A percentile compares a stretch with the other conserved stretches of the same genome.
Evolutionary conservation across 2,888 invertebrate genomes (phyloP).

Genomic region (Nephrotoma flavescens): DNA sequence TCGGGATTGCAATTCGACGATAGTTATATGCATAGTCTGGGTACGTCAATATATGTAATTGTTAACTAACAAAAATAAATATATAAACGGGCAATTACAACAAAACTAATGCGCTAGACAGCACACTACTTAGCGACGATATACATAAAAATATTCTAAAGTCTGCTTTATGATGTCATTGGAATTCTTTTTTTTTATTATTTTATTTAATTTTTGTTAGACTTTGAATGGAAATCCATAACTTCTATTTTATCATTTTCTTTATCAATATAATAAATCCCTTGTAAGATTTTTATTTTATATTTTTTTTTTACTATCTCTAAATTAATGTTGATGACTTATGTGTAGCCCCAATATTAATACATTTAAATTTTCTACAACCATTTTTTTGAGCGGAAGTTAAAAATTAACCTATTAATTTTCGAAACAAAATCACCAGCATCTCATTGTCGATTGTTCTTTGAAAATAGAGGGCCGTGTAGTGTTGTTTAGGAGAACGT

Average conservation of each 20-base stretch:
- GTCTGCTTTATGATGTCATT: not conserved
- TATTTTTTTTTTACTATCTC: not conserved
- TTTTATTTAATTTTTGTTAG: not conserved
- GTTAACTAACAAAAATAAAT: not conserved
- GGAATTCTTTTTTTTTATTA: not conserved
- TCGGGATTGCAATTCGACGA: slow-evolving; percentile 3
- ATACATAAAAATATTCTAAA: not conserved
- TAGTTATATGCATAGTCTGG: not conserved
- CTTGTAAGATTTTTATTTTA: not conserved
- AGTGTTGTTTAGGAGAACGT: too few relatives aligned
- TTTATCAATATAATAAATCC: not conserved
- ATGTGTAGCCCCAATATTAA: not conserved
- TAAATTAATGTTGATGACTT: not conserved
- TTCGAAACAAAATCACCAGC: not conserved
- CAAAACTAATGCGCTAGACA: not conserved
- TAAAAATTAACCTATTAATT: not conserved
- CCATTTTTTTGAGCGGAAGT: not conserved
- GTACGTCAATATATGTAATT: not conserved
- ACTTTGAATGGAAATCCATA: slow-evolving; percentile 4
- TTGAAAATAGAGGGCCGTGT: too few relatives aligned
- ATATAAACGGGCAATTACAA: not conserved
- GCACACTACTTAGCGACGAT: not conserved
- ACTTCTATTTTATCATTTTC: not conserved
- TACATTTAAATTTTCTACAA: not conserved
- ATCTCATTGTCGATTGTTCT: not conserved